phyloP scores from a whole-genome alignment of 2,113 vertebrate genomes.

The Gorilla gorilla region DNA sequence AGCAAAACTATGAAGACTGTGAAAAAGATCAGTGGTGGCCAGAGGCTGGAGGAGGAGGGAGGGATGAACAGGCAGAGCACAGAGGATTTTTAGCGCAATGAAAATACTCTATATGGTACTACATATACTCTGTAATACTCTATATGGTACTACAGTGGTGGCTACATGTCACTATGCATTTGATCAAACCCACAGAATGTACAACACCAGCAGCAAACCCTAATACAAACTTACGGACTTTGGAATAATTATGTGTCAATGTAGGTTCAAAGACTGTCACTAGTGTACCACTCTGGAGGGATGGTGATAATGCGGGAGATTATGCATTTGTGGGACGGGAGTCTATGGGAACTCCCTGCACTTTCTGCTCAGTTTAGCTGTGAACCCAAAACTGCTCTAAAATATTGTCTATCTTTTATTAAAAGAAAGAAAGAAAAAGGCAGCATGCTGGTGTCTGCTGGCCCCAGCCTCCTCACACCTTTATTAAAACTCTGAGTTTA shows the following conservation, averaged over 20 bases:
- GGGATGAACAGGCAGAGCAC: not conserved
- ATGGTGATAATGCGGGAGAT: accelerated
- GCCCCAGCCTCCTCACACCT: conserved; percentile 32
- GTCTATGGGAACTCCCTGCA: not conserved
- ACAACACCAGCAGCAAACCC: not conserved
- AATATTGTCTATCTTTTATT: not conserved
- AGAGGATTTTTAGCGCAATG: not conserved
- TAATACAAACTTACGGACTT: not conserved
- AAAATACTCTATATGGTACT: not conserved
- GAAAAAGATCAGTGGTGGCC: not conserved
- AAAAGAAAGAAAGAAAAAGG: not conserved
- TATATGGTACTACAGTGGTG: not conserved
- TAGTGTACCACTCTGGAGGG: not conserved
- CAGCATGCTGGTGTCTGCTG: not conserved
- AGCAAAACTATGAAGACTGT: not conserved
- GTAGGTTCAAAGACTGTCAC: not conserved
- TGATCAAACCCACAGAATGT: not conserved
- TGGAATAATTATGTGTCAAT: accelerated
- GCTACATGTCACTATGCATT: not conserved
- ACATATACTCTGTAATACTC: not conserved
- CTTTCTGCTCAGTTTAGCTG: not conserved
- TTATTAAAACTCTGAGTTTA: conserved; percentile 59
- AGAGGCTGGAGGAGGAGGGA: not conserved
- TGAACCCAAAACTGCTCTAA: not conserved
- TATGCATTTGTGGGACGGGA: not conserved